phyloP scores from a whole-genome alignment of 2,113 vertebrate species.

The Pelecanus crispus region DNA sequence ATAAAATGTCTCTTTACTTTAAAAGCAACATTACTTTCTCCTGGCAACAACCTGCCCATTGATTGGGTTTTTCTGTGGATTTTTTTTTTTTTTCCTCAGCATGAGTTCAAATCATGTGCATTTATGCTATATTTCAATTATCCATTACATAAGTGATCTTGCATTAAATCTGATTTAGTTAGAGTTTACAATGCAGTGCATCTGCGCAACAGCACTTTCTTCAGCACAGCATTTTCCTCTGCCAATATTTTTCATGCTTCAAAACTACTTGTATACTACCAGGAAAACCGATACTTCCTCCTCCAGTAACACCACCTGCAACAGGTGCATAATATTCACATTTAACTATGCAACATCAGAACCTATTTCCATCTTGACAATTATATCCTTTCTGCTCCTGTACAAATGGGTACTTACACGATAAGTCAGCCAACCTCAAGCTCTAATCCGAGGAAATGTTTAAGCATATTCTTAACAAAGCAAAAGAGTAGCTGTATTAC shows the following conservation, averaged over 20 bases:
- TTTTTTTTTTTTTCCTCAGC: background rate
- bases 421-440: background rate
- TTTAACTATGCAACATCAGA: background rate
- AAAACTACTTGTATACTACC: background rate
- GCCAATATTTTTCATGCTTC: background rate
- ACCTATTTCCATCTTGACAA: background rate
- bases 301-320: background rate
- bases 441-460: background rate
- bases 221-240: background rate
- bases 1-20: background rate
- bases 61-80: background rate
- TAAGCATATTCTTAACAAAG: background rate
- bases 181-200: background rate
- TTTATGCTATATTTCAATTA: background rate
- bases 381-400: background rate
- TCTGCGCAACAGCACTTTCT: background rate
- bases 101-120: background rate
- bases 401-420: background rate
- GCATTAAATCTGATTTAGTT: background rate
- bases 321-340: background rate
- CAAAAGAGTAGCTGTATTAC: background rate
- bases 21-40: background rate
- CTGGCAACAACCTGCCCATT: background rate
- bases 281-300: background rate
- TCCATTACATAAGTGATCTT: background rate